phyloP scores from a whole-genome alignment of 2,113 vertebrate genomes.

The Pituophis catenifer region DNA sequence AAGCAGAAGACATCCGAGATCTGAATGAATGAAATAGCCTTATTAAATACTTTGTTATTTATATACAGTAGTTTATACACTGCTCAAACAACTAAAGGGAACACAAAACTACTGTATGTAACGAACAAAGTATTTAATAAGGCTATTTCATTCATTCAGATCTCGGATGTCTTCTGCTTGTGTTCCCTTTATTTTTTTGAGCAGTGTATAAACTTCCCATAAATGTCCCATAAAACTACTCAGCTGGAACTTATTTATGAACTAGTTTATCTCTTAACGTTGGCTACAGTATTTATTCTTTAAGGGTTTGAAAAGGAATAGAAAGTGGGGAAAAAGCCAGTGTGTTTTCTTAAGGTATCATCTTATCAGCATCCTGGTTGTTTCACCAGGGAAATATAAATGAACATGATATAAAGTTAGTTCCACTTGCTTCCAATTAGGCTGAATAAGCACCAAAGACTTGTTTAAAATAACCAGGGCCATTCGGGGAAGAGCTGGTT shows the following conservation, averaged over 20 bases:
- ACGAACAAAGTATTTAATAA: too few relatives aligned
- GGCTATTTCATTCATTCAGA: too few relatives aligned
- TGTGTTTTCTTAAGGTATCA: background rate
- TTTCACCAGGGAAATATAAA: background rate
- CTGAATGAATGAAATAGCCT: too few relatives aligned
- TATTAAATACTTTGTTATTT: too few relatives aligned
- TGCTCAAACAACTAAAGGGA: too few relatives aligned
- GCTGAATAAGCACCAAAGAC: rapidly evolving
- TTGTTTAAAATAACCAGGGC: background rate
- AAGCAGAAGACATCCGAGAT: too few relatives aligned
- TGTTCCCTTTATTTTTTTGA: too few relatives aligned
- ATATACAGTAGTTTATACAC: too few relatives aligned
- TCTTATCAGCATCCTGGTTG: background rate
- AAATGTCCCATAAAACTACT: background rate
- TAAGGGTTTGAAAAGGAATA: background rate
- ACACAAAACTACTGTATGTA: too few relatives aligned
- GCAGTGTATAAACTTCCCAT: background rate
- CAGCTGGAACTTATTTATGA: background rate
- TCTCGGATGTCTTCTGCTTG: too few relatives aligned
- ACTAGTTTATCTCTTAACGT: background rate
- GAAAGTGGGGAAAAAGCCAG: background rate
- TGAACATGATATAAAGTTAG: background rate
- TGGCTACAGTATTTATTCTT: background rate
- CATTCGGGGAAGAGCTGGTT: background rate
- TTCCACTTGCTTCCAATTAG: background rate